Evolutionary conservation across 2,113 vertebrate species (phyloP), one percentile per base, ranked within the genome.

Genomic region (Bothrops jararaca): DNA sequence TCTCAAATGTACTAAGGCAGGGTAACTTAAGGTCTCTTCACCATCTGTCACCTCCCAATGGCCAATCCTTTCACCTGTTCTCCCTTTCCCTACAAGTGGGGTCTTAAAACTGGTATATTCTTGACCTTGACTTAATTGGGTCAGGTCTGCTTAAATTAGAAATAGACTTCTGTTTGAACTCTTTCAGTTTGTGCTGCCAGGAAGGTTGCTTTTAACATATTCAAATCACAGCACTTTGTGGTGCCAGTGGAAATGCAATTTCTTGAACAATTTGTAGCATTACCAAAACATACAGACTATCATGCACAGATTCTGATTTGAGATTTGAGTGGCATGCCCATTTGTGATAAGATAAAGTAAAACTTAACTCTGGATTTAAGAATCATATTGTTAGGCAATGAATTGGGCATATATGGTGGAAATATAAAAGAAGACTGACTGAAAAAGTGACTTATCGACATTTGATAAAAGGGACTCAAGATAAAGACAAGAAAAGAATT

Each of bases 91-190:
- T 22, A 20, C 85, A 91, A 87, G 91, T 0, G 0, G 54, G 74
- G 92, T 80, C 95, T 85, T 89, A 85, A 52, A 91, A 64, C 69
- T 80, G 89, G 92, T 94, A 89, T 87, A 34, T 64, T 93, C 1
- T n/a, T 3, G 80, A 48, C 88, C 48, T 74, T 93, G 29, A 88
- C 93, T 93, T 64, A 74, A 86, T 91, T 94, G 85, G 91, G 91
- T 86, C 89, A 93, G 90, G 90, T 34, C 58, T 95, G 60, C 91
- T 93, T 94, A 95, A 96, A 95, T 96, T 94, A 95, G 95, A 93
- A 94, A 42, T 90, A 93, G 56, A 23, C 80, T 86, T 92, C 85
- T 54, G 52, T 85, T 34, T 89, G 39, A 85, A 92, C 42, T 93
- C 50, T 60, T 90, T 56, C 56, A 94, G 4, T 94, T 95, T 80